Base-by-base conservation (phyloP, 2,797 vertebrate species). In the Anas bahamensis region DNA sequence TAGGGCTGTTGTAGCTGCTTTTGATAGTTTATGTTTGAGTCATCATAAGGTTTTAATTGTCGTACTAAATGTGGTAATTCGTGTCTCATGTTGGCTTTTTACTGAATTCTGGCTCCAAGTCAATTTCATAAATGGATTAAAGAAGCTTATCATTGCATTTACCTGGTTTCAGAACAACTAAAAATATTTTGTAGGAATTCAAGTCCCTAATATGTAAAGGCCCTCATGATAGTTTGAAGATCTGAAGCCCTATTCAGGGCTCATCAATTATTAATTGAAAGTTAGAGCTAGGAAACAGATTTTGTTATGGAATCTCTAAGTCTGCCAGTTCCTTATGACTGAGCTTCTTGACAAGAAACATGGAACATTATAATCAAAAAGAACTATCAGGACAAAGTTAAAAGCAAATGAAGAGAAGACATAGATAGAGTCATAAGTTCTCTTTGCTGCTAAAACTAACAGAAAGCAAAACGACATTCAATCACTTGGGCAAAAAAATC, bases 1-100 rank as follows among this genome's bases (percentile, higher is more conserved):
- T 76, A 69, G 66, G 60, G 13, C 42, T 90, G 37, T 39, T 13
- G 17, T 74, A 88, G 26, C 50, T 74, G 41, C 18, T 86, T 91
- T 88, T 77, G 37, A 93, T 65, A 82, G 10, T 56, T 74, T 17
- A 55, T 39, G 23, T 61, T 44, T 79, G 72, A 94, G 56, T 90
- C 66, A 85, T 55, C 46, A 59, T 10, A 83, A n/a, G 8, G 24
- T 66, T 94, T 92, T 93, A 87, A 70, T 94, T 87, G 52, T 69
- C 35, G 37, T 17, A 69, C 16, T 81, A 92, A 92, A 55, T 66
- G 15, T 48, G 17, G 21, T 48, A 83, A 80, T 26, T 91, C 4
- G 16, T 41, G 53, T 42, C 33, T 82, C 2, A 0, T 53, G 24
- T 65, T 87, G 42, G 42, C 68, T 72, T 94, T 82, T 71, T 55